Percentiles rank a stretch among this genome's conserved stretches.
These are phyloP conservation scores for Dicrurus megarhynchus DNA, from an alignment of 2,113 vertebrate genomes.

Conservation along the genomic window DNA sequence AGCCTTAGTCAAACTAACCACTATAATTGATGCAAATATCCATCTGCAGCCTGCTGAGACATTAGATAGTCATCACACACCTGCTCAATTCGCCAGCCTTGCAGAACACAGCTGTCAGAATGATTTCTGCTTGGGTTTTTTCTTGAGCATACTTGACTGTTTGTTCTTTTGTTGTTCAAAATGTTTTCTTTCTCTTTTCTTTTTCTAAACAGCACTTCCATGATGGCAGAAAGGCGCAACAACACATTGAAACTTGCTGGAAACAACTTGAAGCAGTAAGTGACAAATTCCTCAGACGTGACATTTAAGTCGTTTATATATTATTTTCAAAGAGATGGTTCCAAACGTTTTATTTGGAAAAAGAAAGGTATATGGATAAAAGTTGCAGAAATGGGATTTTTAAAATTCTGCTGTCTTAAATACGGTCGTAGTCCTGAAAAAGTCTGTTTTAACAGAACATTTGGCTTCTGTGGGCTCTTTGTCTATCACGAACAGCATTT, in stretches of 20 bases:
- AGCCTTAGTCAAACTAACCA: constrained; percentile 36
- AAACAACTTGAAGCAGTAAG: constrained; percentile 95
- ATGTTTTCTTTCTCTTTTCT: not conserved
- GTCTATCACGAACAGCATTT: not conserved
- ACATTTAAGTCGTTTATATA: not conserved
- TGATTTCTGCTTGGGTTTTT: not conserved
- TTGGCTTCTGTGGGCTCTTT: not conserved
- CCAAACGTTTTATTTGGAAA: not conserved
- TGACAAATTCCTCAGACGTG: not conserved
- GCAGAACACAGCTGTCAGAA: constrained; percentile 41
- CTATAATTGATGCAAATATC: constrained; percentile 61
- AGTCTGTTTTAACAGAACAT: not conserved
- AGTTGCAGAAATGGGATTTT: not conserved
- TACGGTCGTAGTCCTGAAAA: not conserved
- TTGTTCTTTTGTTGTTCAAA: constrained; percentile 17
- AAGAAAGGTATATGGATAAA: not conserved
- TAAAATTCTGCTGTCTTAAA: not conserved
- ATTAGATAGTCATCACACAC: constrained; percentile 26
- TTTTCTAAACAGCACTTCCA: constrained; percentile 86
- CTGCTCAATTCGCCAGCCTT: not conserved
- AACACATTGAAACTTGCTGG: constrained; percentile 93
- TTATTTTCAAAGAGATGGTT: not conserved
- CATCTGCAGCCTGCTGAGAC: constrained; percentile 59
- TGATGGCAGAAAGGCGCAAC: constrained; percentile 95
- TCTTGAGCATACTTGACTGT: not conserved